phyloP scores from a whole-genome alignment of 2,797 vertebrate genomes.

The Coilia nasus region DNA sequence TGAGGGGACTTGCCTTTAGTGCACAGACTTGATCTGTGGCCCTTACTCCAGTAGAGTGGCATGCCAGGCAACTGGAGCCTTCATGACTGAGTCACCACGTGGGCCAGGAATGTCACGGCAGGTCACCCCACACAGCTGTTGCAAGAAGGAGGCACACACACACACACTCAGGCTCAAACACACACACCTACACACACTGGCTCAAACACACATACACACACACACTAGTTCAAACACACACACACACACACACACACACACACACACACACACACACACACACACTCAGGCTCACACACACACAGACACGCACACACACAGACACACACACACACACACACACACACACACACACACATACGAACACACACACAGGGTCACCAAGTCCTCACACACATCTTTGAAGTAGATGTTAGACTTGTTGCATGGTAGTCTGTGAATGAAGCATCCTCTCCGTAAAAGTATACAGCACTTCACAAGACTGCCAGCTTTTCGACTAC shows the following conservation, averaged over 20 bases:
- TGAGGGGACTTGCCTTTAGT: neutral
- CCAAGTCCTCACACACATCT: conserved; percentile 5
- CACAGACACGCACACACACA: neutral
- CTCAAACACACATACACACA: neutral
- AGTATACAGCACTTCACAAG: neutral
- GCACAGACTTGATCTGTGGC: conserved; percentile 7
- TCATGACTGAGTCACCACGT: conserved; percentile 59
- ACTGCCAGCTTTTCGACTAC: neutral
- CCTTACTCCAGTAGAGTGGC: conserved; percentile 64
- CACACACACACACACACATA: neutral
- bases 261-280: neutral
- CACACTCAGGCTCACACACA: neutral
- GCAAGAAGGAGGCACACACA: conserved; percentile 31
- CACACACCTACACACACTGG: conserved; percentile 3
- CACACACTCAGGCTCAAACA: conserved; percentile 29
- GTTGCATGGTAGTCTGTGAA: conserved; percentile 8
- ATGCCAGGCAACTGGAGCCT: conserved; percentile 68
- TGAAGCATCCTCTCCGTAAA: neutral
- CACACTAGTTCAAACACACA: neutral
- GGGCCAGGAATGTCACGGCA: conserved; percentile 67
- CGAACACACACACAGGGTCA: neutral
- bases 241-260: neutral
- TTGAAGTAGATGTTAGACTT: neutral
- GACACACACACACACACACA: neutral
- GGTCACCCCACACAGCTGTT: conserved; percentile 77